Evolutionary conservation across 2,797 vertebrate species (phyloP).

Genomic region (Trachurus trachurus): DNA sequence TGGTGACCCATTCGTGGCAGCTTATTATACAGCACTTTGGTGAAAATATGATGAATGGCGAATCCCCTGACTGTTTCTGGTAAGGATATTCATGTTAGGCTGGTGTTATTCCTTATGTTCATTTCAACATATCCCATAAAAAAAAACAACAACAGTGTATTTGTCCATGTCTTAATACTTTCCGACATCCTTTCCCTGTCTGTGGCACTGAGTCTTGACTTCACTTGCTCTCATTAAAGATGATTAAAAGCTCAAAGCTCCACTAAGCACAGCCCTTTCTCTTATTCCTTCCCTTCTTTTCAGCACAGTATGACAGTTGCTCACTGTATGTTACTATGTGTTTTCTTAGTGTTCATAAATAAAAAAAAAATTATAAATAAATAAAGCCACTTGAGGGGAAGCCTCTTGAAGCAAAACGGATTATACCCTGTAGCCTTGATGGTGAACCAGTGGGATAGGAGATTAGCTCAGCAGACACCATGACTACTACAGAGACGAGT

Average conservation of each 20-base stretch:
- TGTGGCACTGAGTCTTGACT: background rate
- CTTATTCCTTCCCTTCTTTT: background rate
- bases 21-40: background rate
- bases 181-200: background rate
- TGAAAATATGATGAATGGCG: background rate
- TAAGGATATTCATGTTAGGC: background rate
- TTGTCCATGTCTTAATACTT: background rate
- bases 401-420: conserved; percentile 40
- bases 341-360: conserved; percentile 5
- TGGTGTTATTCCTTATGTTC: background rate
- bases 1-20: background rate
- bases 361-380: conserved; percentile 14
- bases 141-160: background rate
- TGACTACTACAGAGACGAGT: conserved; percentile 31
- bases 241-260: background rate
- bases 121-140: background rate
- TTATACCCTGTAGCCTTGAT: conserved; percentile 55
- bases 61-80: background rate
- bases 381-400: conserved; percentile 12
- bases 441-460: conserved; percentile 61
- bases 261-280: background rate
- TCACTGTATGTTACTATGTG: background rate
- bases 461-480: conserved; percentile 61
- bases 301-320: no score
- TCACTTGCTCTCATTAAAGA: background rate